phyloP scores from a whole-genome alignment of 2,113 vertebrate genomes.

The Callospermophilus lateralis region DNA sequence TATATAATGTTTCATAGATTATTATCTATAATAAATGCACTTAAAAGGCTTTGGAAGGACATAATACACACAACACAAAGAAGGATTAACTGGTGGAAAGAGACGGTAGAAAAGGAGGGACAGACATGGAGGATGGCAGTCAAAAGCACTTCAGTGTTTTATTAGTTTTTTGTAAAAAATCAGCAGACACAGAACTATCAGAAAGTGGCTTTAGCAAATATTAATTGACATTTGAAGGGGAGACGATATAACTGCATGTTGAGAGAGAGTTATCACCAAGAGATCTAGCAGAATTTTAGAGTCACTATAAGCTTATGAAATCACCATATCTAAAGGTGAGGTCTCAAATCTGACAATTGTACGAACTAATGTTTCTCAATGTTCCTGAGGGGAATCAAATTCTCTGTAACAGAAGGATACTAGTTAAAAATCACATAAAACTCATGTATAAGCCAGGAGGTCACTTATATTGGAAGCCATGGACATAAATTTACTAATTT shows the following conservation, averaged over 20 bases:
- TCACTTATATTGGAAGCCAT: not conserved
- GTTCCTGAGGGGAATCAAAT: constrained; percentile 14
- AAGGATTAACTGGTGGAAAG: not conserved
- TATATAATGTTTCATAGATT: not conserved
- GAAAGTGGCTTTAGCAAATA: constrained; percentile 28
- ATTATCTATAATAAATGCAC: not conserved
- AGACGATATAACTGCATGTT: not conserved
- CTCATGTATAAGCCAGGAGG: not conserved
- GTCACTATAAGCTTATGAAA: not conserved
- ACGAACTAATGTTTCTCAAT: constrained; percentile 4
- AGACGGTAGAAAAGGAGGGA: not conserved
- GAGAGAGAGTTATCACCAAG: not conserved
- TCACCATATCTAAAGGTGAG: constrained; percentile 6
- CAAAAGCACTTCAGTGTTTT: not conserved
- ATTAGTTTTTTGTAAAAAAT: constrained; percentile 24
- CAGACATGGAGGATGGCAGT: not conserved
- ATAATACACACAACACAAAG: not conserved
- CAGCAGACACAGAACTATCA: not conserved
- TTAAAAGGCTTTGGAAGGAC: constrained; percentile 18
- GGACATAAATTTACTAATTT: not conserved
- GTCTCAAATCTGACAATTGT: not conserved
- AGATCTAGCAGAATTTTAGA: not conserved
- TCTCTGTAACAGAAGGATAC: not conserved
- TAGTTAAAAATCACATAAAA: not conserved
- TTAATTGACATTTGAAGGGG: constrained; percentile 16